Conservation (phyloP, 2,113 vertebrate genomes). For the Greenwoodochromis staneri region DNA sequence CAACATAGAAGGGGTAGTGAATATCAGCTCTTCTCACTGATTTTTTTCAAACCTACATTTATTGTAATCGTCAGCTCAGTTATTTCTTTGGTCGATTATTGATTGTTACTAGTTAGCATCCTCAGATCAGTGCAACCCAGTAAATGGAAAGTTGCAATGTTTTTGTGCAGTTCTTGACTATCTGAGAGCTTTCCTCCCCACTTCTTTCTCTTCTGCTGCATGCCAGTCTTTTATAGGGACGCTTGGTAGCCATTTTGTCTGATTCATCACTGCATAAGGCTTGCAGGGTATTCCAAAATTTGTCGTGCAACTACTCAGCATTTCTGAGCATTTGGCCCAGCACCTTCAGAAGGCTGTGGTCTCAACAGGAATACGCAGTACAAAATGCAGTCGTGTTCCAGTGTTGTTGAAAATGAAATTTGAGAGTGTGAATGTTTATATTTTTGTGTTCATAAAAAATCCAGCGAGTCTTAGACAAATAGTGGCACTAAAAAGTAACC, state of each 20-base stretch:
- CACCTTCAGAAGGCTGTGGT: not conserved
- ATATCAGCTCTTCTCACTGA: not conserved
- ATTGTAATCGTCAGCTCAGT: not conserved
- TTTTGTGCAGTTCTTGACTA: not conserved
- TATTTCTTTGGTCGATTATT: not conserved
- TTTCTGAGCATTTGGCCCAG: not conserved
- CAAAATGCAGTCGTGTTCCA: not conserved
- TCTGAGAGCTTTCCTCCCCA: not conserved
- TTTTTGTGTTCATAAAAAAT: not conserved
- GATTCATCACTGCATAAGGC: constrained; percentile 11
- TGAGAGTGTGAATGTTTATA: not conserved
- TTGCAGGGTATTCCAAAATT: not conserved
- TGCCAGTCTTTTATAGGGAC: not conserved
- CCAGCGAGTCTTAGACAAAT: not conserved
- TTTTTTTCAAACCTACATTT: not conserved
- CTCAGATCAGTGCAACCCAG: not conserved
- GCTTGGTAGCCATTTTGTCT: constrained; percentile 54
- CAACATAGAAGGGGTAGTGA: not conserved
- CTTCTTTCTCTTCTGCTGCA: not conserved
- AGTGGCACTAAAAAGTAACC: not conserved
- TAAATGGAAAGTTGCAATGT: not conserved
- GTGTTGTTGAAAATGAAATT: not conserved
- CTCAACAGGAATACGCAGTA: not conserved
- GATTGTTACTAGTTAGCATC: not conserved
- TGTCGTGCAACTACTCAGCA: not conserved